Base-by-base conservation (phyloP, 2,888 invertebrate species). In the Patella pellucida region DNA sequence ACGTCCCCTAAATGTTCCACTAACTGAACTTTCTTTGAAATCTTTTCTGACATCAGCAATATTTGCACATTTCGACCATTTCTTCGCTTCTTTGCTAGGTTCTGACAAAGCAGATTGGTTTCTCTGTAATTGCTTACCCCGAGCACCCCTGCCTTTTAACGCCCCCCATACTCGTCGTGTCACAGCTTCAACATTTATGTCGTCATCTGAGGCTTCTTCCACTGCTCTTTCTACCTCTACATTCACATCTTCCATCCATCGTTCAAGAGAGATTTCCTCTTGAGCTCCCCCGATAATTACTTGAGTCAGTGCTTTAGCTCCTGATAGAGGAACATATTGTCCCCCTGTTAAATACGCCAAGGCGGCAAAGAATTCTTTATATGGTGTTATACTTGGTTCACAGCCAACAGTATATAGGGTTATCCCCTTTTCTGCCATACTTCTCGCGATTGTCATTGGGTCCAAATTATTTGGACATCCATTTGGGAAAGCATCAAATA, bases 281-380 rank as follows among this genome's bases (percentile, higher is more conserved):
- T 85, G 85, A 0, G 87, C 89, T 1, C 88, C 87, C 11, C 88
- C 88, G 11, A 88, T 84, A 50, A 89, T 89, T 1, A 89, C 85
- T 71, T 87, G 79, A 0, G 85, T 81, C 2, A 89, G 79, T 9
- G 86, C 72, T 52, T 85, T 77, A 1, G 88, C 87, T 62, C 82
- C 84, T 0, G 79, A 72, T n/a, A 89, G 77, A 3, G 89, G 89
- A 2, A 89, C 85, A 77, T 88, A 89, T 76, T 88, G 89, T 14
- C 89, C 89, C 0, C 89, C 89, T 7, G 89, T 89, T 12, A 86
- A 79, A 74, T 83, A 85, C 0, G 88, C 86, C 16, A 89, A 68
- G 0, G 86, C 85, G 77, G 84, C 83, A 79, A 88, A 89, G 77
- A 88, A 89, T 56, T 88, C 88, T 73, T 83, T 85, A 78, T 85